Percentiles rank a stretch among this genome's conserved stretches.
Evolutionary conservation across 2,113 vertebrate genomes (phyloP).

Genomic region (Machaerirhynchus nigripectus): DNA sequence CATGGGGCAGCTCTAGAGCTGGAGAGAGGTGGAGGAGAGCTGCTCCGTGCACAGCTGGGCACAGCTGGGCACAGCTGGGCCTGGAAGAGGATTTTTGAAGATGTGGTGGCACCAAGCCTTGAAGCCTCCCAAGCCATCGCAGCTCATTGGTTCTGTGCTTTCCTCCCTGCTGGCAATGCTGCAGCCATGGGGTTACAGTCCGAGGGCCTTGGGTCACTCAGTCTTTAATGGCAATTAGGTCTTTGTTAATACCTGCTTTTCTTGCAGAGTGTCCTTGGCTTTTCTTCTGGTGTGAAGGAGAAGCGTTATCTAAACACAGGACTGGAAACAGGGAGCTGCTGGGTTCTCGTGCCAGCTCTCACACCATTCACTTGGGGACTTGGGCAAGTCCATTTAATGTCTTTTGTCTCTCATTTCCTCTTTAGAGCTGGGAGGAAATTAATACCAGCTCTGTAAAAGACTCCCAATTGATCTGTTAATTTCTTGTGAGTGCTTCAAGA

Average conservation of each 20-base stretch:
- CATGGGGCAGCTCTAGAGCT: not conserved
- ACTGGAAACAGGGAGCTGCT: not conserved
- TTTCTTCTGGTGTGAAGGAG: slow-evolving; percentile 23
- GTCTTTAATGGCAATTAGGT: not conserved
- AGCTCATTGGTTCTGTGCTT: not conserved
- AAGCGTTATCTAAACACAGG: not conserved
- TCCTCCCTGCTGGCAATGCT: not conserved
- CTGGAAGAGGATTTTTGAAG: not conserved
- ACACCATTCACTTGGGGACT: not conserved
- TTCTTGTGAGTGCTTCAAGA: slow-evolving; percentile 46
- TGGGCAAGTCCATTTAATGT: slow-evolving; percentile 50
- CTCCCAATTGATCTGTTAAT: slow-evolving; percentile 65
- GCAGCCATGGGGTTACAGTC: slow-evolving; percentile 3
- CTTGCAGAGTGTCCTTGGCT: slow-evolving; percentile 4
- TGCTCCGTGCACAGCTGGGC: not conserved
- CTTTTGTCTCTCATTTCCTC: slow-evolving; percentile 44
- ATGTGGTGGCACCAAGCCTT: not conserved
- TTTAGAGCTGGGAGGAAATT: slow-evolving; percentile 49
- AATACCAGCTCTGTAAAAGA: slow-evolving; percentile 45
- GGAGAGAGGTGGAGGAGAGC: not conserved
- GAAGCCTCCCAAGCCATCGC: not conserved
- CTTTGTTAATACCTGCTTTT: not conserved
- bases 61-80: not conserved
- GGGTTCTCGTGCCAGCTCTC: not conserved
- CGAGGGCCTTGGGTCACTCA: not conserved